Base-by-base conservation (phyloP, 2,888 invertebrate genomes). In the Molorchus minor region DNA sequence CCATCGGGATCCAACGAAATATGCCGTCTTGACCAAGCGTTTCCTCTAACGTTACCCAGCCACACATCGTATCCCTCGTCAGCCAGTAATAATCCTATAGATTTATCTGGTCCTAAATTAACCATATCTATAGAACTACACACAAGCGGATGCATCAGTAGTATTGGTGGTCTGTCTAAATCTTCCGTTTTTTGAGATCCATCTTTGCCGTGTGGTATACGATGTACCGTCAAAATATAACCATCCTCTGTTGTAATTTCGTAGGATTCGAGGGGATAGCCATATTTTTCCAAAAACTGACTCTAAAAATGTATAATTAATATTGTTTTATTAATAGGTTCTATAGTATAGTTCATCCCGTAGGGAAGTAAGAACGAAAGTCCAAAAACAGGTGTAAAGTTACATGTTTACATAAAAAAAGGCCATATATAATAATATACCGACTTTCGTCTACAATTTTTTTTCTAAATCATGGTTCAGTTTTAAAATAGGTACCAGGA, bases 41-140 rank as follows among this genome's bases (percentile, higher is more conserved):
- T 86, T 1, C 87, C 87, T 19, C 87, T 77, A 30, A 79, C 77
- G 66, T 87, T 88, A 8, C 68, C 64, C 41, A 70, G 5, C 68
- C 70, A 70, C 8, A 70, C 67, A 16, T 70, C 68, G 21, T 62
- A 70, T n/a, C 70, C 70, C 15, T 38, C 46, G 30, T 70, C 70
- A 16, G 67, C 68, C n/a, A 70, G 52, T 20, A 64, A 33, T 3
- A 65, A 51, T 0, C 59, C 67, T 2, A 69, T 21, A n/a, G 63
- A 61, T 15, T 49, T 60, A 17, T 58, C 51, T 1, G 68, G 68
- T 0, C 68, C 71, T 35, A 45, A 30, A 58, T 68, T 67, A 1
- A 71, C 38, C 43, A 51, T 68, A 40, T 67, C 67, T 1, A 58
- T 54, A 10, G 67, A 67, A 49, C 61, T 63, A 13, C 56, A 51